phyloP scores from a whole-genome alignment of 2,113 vertebrate genomes.

The cat (Felis catus) region F.catus_Fca126_mat1.0 CM031419.1:138846001-138846500 shows the following conservation, averaged over 20 bases:
- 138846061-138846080: not conserved
- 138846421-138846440: not conserved
- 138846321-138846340: conserved; percentile 12
- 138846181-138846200: conserved; percentile 9
- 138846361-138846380: not conserved
- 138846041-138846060: not conserved
- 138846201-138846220: not conserved
- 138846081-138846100: not conserved
- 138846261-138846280: not conserved
- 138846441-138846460: not conserved
- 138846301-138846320: not conserved
- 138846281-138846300: conserved; percentile 23
- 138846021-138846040: not conserved
- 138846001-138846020: not conserved
- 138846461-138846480: not conserved
- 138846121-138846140: conserved; percentile 22
- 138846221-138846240: not conserved
- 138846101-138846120: not conserved
- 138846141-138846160: conserved; percentile 23
- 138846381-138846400: not conserved
- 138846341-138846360: not conserved
- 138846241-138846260: not conserved
- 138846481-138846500: not conserved
- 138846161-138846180: conserved; percentile 9
- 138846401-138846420: not conserved